These are phyloP conservation scores for Ganaspis brasiliensis DNA, from an alignment of 2,888 invertebrate species.

Conservation along the genomic window DNA sequence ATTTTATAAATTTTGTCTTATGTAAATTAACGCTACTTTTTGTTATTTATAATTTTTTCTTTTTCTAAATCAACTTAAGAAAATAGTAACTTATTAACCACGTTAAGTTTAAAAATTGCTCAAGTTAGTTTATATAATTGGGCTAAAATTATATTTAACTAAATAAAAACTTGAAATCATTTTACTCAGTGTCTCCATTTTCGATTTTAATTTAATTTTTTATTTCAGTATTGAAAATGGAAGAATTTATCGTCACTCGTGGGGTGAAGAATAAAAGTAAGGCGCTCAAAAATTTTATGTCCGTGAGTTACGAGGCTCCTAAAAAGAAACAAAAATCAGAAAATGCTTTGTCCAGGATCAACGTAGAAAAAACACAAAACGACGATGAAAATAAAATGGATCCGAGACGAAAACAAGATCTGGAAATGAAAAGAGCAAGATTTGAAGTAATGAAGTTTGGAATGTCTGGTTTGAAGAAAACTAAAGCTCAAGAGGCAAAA, in stretches of 20 bases:
- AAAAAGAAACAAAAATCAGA: conserved; percentile 57
- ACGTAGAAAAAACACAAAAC: conserved; percentile 29
- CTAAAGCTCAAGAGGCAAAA: conserved; percentile 90
- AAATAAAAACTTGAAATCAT: too few species aligned
- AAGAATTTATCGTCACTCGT: conserved; percentile 72
- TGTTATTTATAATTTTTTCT: too few species aligned
- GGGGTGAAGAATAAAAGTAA: conserved; percentile 62
- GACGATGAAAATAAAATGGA: conserved; percentile 52
- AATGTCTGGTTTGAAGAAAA: conserved; percentile 87
- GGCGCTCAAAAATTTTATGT: conserved; percentile 59
- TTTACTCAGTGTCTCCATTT: too few species aligned
- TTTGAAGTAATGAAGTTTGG: conserved; percentile 93
- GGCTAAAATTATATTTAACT: too few species aligned
- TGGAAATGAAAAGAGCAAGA: conserved; percentile 89
- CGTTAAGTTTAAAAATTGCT: too few species aligned
- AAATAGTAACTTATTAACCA: too few species aligned
- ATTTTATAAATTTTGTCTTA: too few species aligned
- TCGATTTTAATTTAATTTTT: not conserved
- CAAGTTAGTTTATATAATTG: too few species aligned
- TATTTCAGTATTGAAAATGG: conserved; percentile 60
- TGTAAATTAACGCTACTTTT: too few species aligned
- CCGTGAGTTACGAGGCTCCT: conserved; percentile 63
- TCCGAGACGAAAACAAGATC: conserved; percentile 79
- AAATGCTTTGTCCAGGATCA: not conserved
- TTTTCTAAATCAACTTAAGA: too few species aligned